Conservation (phyloP, 1,140 invertebrate genomes). For the Maconellicoccus hirsutus region DNA sequence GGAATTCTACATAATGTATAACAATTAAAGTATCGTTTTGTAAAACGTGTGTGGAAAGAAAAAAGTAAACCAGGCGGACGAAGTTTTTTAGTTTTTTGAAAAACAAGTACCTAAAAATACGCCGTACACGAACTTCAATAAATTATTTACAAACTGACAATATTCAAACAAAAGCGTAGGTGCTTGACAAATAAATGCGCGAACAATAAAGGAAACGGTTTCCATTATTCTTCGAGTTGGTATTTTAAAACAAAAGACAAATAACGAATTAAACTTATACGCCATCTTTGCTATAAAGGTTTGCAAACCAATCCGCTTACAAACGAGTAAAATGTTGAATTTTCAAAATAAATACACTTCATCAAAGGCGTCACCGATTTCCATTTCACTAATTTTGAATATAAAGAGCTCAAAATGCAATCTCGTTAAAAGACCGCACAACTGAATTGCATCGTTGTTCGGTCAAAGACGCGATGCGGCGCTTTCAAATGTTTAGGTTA, state of each 20-base stretch:
- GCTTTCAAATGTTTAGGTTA: not conserved
- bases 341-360: constrained; percentile 5
- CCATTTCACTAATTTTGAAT: not conserved
- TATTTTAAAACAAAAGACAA: constrained; percentile 1
- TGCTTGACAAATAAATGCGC: not conserved
- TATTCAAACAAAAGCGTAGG: not conserved
- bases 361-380: not conserved
- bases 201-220: not conserved
- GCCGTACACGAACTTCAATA: not conserved
- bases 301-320: not conserved
- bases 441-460: not conserved
- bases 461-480: not conserved
- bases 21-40: not conserved
- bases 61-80: not conserved
- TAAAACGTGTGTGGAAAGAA: not conserved
- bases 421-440: not conserved
- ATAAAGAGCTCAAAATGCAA: not conserved
- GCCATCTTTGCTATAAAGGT: not conserved
- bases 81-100: not conserved
- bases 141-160: constrained; percentile 4
- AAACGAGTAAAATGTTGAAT: not conserved
- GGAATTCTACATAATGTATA: not conserved
- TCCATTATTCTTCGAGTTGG: not conserved
- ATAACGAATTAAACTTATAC: constrained; percentile 9
- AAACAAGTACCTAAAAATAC: not conserved